Base-by-base conservation (phyloP, 2,888 invertebrate species). In the Sesia apiformis region DNA sequence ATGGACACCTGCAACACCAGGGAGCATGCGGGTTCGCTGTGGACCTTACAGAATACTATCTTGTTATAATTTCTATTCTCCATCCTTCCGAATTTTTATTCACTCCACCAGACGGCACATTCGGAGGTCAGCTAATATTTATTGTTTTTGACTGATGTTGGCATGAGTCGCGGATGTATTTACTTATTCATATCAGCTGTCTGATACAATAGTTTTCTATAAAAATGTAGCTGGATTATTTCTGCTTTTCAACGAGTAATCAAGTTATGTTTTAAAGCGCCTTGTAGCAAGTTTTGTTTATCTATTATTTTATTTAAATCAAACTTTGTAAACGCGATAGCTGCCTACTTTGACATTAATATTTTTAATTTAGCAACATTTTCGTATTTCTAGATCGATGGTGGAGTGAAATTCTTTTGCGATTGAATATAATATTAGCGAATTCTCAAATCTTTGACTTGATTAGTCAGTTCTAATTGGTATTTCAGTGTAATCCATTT, bases 381-480 rank as follows among this genome's bases (percentile, higher is more conserved):
- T 52, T 55, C 41, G 56, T 56, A 56, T 56, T 56, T 55, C 53
- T 57, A 60, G 57, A 62, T 62, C 61, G 60, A 60, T 60, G 62
- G 54, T 57, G 57, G 43, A 52, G 50, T 40, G 55, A 57, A 52
- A 43, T 52, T 56, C 51, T 59, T 56, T 59, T 57, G 56, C 56
- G 57, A 59, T 57, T 57, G 53, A 58, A 55, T 43, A 38, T 53
- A 51, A 55, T 55, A 53, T 42, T 49, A 56, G 38, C 46, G 54
- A 50, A 7, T 38, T 38, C 38, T 50, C 7, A 39, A 42, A 23
- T 38, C 7, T 50, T 38, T 53, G 5, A 46, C 40, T 43, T 23
- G 43, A 50, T 53, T 38, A 42, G 40, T 53, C 23, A 23, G 38
- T 53, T 43, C 5, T 51, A 40, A 53, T 59, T 53, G 51, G 43